Percentiles rank a stretch among this genome's conserved stretches.
These are phyloP conservation scores for Chaenogobius annularis DNA, from an alignment of 2,113 vertebrate species.

Conservation along the genomic window DNA sequence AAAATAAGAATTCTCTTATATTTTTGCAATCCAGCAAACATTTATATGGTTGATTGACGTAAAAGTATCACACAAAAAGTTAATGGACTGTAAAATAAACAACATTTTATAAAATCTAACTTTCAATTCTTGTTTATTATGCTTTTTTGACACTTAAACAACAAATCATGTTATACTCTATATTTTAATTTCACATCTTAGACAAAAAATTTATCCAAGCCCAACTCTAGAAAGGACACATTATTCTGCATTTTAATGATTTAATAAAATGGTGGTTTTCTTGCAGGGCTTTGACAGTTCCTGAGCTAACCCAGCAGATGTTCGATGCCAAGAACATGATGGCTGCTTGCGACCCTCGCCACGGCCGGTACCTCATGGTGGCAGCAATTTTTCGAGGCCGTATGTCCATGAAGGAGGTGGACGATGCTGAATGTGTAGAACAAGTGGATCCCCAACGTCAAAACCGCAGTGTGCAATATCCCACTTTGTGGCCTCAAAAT, in stretches of 20 bases:
- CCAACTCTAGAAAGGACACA: not conserved
- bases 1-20: not conserved
- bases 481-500: conserved; percentile 90
- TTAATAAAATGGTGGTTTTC: not conserved
- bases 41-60: not conserved
- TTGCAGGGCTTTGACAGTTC: conserved; percentile 49
- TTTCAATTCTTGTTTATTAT: no score
- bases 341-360: conserved; percentile 80
- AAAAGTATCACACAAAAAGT: no score
- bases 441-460: conserved; percentile 97
- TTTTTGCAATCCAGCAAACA: not conserved
- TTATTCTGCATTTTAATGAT: no score
- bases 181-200: no score
- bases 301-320: conserved; percentile 81
- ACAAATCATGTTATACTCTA: no score
- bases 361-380: conserved; percentile 78
- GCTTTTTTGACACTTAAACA: no score
- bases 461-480: conserved; percentile 91
- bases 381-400: conserved; percentile 79
- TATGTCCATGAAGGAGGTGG: conserved; percentile 83
- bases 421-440: conserved; percentile 89
- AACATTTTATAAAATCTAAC: no score
- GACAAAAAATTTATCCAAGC: not conserved
- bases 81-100: no score
- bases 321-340: conserved; percentile 83